These are phyloP conservation scores for Morphnarchus princeps DNA, from an alignment of 2,113 vertebrate genomes.

Conservation along the genomic window DNA sequence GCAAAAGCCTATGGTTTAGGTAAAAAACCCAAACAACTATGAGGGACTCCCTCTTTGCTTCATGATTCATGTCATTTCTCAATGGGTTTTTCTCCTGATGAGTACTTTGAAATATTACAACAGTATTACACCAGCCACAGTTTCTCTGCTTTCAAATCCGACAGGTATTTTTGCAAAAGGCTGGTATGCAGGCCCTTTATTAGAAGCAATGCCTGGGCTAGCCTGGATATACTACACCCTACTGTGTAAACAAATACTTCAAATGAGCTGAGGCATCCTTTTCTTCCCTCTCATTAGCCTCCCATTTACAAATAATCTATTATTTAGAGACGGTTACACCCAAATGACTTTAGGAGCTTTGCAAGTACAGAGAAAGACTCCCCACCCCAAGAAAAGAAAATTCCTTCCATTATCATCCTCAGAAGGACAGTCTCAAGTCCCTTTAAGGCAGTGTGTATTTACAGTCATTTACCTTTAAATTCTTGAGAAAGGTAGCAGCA, in stretches of 20 bases:
- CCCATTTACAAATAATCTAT: neutral
- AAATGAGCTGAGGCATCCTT: neutral
- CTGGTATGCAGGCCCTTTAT: neutral
- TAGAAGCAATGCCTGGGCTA: neutral
- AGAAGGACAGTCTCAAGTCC: neutral
- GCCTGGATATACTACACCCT: neutral
- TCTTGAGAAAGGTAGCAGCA: slow-evolving; percentile 81
- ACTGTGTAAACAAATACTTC: neutral
- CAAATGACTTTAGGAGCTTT: neutral
- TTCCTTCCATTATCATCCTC: neutral
- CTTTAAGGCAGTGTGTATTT: accelerated
- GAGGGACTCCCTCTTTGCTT: neutral
- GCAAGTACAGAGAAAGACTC: neutral
- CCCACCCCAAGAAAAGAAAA: neutral
- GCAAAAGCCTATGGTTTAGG: neutral
- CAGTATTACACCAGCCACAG: neutral
- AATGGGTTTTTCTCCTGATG: neutral
- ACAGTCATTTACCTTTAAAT: slow-evolving; percentile 79
- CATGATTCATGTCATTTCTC: neutral
- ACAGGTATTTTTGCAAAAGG: neutral
- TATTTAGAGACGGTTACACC: neutral
- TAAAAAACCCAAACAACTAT: neutral
- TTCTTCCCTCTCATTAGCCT: neutral
- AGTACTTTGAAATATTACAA: neutral
- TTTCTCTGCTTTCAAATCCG: neutral